phyloP scores from a whole-genome alignment of 2,888 invertebrate species.

The Temnothorax rugatulus region DNA sequence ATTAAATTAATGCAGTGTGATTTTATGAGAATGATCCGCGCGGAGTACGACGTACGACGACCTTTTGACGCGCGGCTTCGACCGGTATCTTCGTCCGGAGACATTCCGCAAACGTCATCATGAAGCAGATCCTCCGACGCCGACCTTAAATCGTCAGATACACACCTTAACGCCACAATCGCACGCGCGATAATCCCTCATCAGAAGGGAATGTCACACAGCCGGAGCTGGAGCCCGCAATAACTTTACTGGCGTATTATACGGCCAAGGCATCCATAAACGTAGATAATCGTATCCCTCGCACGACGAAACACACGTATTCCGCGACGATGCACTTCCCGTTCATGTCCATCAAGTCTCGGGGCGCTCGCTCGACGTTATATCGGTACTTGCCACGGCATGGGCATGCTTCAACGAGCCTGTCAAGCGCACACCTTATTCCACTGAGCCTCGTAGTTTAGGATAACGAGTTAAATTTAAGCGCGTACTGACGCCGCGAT shows the following conservation, averaged over 20 bases:
- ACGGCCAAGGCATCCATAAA: constrained; percentile 65
- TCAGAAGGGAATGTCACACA: constrained; percentile 60
- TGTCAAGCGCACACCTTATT: constrained; percentile 79
- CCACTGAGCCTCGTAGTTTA: constrained; percentile 74
- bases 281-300: constrained; percentile 74
- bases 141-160: constrained; percentile 45
- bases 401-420: constrained; percentile 67
- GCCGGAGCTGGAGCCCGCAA: constrained; percentile 42
- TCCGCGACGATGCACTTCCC: constrained; percentile 59
- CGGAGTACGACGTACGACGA: not conserved
- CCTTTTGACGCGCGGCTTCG: not conserved
- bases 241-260: constrained; percentile 56
- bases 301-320: constrained; percentile 67
- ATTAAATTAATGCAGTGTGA: constrained; percentile 1
- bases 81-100: not conserved
- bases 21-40: not conserved
- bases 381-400: constrained; percentile 65
- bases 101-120: constrained; percentile 40
- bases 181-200: constrained; percentile 45
- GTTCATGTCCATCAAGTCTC: constrained; percentile 72
- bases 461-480: constrained; percentile 71
- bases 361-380: constrained; percentile 66
- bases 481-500: constrained; percentile 54
- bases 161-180: constrained; percentile 38
- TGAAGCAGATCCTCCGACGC: not conserved